Conservation (phyloP, 2,797 vertebrate species). For the Lacerta bilineata region DNA sequence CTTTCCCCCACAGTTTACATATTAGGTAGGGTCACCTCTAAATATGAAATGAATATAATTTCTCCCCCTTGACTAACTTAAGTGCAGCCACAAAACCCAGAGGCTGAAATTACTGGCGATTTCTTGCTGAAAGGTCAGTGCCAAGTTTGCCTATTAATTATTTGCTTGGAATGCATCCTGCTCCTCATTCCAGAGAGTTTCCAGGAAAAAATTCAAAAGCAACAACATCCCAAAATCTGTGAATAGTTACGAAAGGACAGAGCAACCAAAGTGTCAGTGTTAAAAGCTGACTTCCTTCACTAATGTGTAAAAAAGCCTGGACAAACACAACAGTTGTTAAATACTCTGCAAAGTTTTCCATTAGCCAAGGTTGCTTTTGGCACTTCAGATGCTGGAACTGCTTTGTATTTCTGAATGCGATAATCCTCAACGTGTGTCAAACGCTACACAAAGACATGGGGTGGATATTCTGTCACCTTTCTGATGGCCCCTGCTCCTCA, state of each 20-base stretch:
- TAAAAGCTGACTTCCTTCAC: neutral
- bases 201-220: neutral
- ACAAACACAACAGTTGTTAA: neutral
- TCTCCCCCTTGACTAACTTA: no score
- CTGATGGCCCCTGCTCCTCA: neutral
- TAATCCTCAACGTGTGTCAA: neutral
- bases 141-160: neutral
- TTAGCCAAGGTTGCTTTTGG: neutral
- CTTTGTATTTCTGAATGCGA: neutral
- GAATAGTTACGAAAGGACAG: neutral
- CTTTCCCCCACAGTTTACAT: no score
- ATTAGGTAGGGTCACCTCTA: no score
- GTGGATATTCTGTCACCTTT: neutral
- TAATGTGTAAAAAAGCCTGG: neutral
- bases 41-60: no score
- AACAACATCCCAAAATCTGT: neutral
- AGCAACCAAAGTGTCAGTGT: neutral
- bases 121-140: neutral
- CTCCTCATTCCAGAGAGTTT: neutral
- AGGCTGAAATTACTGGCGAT: conserved; percentile 14
- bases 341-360: neutral
- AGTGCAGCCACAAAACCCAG: neutral
- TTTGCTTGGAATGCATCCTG: neutral
- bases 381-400: neutral
- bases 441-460: neutral